Evolutionary conservation across 2,888 invertebrate genomes (phyloP), one percentile per base, ranked within the genome.

Genomic region (Melikaiella ostensackeni): DNA sequence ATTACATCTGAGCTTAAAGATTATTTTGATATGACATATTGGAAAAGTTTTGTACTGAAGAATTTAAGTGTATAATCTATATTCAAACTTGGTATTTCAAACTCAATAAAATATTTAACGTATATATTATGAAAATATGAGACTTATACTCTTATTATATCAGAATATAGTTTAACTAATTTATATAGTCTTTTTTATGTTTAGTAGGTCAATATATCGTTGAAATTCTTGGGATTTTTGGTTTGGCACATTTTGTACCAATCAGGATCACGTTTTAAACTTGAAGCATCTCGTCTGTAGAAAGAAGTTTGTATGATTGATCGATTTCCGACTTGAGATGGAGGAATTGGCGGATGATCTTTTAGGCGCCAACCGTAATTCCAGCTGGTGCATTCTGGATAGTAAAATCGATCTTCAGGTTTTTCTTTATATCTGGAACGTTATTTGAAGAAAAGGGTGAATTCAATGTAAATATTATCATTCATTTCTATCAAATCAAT

Each of bases 361-460:
- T 84, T 84, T 13, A 88, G 73, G 19, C 84, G 87, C 91, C 91
- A 91, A 21, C 91, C 90, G 33, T 88, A 85, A 38, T 84, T 59
- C 91, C 91, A 90, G 80, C 80, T 89, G 5, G 85, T 83, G 70
- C 89, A 89, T 70, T 89, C 87, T n/a, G 88, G 88, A 55, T 85
- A 88, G 77, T 87, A 89, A 84, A 81, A 90, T 77, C 87, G 86
- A 79, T 88, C 83, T 75, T 90, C 90, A 2, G 90, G 88, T 21
- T 78, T 79, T 59, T 85, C 76, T 77, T 90, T 86, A 75, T 84
- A 83, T 81, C 91, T 90, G 70, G 1, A 74, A 77, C 59, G 38
- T 46, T 77, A 21, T n/a, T 55, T 21, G 11, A 13, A 1, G 13
- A 21, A 19, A 75, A 73, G 33, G 13, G 50, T 16, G 73, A 77